Evolutionary conservation across 1,140 invertebrate species (phyloP).

Genomic region (Lamellibrachia luymesi): DNA sequence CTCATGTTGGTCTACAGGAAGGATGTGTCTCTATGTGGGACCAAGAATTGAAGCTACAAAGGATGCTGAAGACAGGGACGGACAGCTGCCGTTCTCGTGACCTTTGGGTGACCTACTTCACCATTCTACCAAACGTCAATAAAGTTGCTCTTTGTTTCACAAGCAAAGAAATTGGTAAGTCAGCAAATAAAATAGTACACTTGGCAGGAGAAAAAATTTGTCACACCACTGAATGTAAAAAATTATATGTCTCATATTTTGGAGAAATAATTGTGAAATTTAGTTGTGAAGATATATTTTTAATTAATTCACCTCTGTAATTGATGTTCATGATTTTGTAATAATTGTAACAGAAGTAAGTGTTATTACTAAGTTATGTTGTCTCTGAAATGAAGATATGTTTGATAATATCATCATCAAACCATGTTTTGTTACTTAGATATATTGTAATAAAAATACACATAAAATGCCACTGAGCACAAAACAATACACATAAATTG

Average conservation of each 20-base stretch:
- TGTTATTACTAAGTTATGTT: too few species aligned
- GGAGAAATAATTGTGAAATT: too few species aligned
- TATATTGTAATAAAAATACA: too few species aligned
- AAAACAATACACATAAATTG: too few species aligned
- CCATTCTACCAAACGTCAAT: constrained; percentile 53
- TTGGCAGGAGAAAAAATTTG: neutral
- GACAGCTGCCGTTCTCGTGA: constrained; percentile 53
- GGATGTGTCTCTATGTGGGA: constrained; percentile 53
- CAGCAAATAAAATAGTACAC: neutral
- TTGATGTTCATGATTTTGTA: neutral
- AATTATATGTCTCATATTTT: neutral
- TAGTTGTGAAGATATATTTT: neutral
- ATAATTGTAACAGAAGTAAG: too few species aligned
- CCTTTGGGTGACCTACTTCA: constrained; percentile 58
- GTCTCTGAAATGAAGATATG: too few species aligned
- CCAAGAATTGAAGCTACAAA: constrained; percentile 45
- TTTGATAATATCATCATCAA: too few species aligned
- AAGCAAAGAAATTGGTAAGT: constrained; percentile 56
- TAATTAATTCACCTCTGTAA: neutral
- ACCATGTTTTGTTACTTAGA: too few species aligned
- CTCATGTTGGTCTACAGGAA: constrained; percentile 37
- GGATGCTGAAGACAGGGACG: constrained; percentile 46
- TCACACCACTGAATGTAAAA: neutral
- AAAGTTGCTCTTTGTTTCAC: constrained; percentile 57
- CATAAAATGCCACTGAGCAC: too few species aligned